Conservation (phyloP, 2,888 invertebrate species). For the Apodemia duryi region DNA sequence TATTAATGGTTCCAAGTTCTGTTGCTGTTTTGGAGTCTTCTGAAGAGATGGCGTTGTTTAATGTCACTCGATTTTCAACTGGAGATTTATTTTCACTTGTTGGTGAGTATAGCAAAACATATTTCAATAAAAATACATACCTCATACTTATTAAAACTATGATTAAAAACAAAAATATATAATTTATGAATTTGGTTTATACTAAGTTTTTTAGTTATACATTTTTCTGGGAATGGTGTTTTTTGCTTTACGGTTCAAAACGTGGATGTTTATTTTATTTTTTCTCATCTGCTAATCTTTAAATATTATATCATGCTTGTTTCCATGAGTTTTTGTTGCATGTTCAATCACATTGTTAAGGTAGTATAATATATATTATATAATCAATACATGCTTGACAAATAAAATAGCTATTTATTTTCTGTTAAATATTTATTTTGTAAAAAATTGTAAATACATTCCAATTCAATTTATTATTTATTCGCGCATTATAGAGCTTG, state of each 20-base stretch:
- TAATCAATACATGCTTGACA: no score
- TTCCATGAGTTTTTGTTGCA: conserved; percentile 27
- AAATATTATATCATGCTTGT: conserved; percentile 28
- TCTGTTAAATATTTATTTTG: no score
- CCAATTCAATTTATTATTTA: no score
- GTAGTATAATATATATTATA: neutral
- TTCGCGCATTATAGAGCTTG: no score
- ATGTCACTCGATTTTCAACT: conserved; percentile 78
- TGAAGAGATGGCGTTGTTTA: conserved; percentile 64
- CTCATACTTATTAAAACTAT: neutral
- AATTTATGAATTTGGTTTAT: conserved; percentile 1
- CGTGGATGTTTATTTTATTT: conserved; percentile 10
- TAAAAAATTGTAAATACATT: no score
- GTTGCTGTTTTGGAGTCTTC: conserved; percentile 38
- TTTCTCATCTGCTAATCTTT: conserved; percentile 18
- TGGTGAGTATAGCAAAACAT: conserved; percentile 50
- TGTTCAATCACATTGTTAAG: conserved; percentile 26
- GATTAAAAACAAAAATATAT: neutral
- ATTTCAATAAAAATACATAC: neutral
- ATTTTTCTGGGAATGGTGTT: conserved; percentile 21
- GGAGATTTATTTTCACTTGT: conserved; percentile 80
- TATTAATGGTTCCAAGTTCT: conserved; percentile 40
- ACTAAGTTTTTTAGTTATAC: neutral
- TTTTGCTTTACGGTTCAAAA: conserved; percentile 2
- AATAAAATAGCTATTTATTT: no score